Evolutionary conservation across 1,140 invertebrate species (phyloP).

Genomic region (Drosophila orosa): DNA sequence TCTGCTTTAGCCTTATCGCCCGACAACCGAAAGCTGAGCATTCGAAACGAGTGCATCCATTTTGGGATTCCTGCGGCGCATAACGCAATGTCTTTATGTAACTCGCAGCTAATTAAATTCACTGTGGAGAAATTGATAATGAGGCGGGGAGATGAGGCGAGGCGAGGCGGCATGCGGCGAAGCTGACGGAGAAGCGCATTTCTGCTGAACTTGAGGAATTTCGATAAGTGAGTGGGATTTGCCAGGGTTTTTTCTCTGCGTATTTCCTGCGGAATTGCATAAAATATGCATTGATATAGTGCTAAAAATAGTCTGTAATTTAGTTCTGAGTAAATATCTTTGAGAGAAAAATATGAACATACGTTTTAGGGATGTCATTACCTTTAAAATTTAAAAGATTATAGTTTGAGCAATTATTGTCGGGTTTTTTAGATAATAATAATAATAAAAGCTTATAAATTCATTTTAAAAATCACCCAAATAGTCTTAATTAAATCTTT

Average conservation of each 20-base stretch:
- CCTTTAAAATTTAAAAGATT: neutral
- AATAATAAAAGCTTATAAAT: too few relatives aligned
- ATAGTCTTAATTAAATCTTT: neutral
- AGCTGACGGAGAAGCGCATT: neutral
- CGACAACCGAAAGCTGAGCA: conserved; percentile 41
- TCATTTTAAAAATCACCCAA: neutral
- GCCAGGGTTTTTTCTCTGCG: neutral
- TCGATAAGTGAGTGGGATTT: conserved; percentile 5
- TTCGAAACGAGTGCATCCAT: conserved; percentile 29
- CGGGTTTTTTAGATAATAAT: neutral
- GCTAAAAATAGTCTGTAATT: neutral
- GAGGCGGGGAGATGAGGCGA: conserved; percentile 7
- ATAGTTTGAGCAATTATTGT: neutral
- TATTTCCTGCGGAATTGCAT: neutral
- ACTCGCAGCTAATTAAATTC: conserved; percentile 50
- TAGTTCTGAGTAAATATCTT: too few relatives aligned
- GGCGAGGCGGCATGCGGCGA: neutral
- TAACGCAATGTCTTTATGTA: conserved; percentile 65
- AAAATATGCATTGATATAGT: too few relatives aligned
- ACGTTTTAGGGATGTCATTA: neutral
- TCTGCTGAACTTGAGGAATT: conserved; percentile 30
- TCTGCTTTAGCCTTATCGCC: conserved; percentile 43
- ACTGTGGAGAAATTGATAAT: conserved; percentile 68
- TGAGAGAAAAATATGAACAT: too few relatives aligned
- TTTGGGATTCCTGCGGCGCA: conserved; percentile 29